Evolutionary conservation across 2,113 vertebrate species (phyloP), one percentile per base, ranked within the genome.

Genomic region (Plecturocebus donacophilus): DNA sequence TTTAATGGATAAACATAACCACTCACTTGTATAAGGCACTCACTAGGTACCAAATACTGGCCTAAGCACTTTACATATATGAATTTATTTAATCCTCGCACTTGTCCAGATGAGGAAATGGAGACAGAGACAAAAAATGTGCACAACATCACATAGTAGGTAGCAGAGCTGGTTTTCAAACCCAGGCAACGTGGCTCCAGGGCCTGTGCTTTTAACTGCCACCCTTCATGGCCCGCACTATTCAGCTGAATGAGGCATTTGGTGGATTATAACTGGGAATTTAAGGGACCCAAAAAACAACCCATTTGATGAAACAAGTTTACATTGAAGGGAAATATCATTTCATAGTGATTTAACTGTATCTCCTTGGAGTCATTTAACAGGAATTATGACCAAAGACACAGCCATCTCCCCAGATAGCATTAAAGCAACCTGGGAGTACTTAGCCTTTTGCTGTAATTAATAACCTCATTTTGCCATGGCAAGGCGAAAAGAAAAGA

Each of bases 391-490:
- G 77, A 90, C 95, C 93, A 73, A 96, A 93, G 70, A 27, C 71
- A 45, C 21, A 95, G 47, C 56, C 0, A 0, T 87, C 88, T 94
- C 87, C 80, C 82, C 77, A 90, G 93, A 91, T 66, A 87, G 75
- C 66, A 94, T 82, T 94, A 97, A 96, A 97, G 73, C 19, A 87
- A 91, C 96, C 19, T 64, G n/a, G 81, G 75, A 95, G 95, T 70
- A 87, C 94, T 97, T 87, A 95, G 87, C 8, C 14, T 95, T 38
- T 80, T 47, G 91, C 83, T 91, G n/a, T 94, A 96, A 93, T 96
- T 96, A 97, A 97, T 96, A 96, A 77, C 54, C 82, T 98, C 95
- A 95, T 97, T 96, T 95, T 90, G 77, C 73, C 96, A n/a, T 16
- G 81, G 87, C 45, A 94, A 98, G 90, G 91, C 92, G 96, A 95